Evolutionary conservation across 2,888 invertebrate species (phyloP).

Genomic region (Lasioglossum morio): DNA sequence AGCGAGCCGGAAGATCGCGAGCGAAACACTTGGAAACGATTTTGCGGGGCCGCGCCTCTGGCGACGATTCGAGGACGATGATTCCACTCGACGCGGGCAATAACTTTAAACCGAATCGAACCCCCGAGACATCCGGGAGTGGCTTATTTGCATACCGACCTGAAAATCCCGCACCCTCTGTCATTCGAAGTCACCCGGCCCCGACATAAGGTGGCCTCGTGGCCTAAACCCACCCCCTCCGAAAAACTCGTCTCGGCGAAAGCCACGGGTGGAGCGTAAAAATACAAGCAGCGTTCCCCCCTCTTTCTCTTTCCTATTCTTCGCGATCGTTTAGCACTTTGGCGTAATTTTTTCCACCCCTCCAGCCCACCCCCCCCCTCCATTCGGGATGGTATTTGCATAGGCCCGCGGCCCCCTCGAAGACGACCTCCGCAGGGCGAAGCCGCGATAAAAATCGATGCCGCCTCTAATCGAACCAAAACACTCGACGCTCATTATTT

Average conservation of each 20-base stretch:
- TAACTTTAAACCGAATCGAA: conserved; percentile 83
- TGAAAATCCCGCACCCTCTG: conserved; percentile 80
- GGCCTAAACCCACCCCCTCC: conserved; percentile 27
- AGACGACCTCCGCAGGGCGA: conserved; percentile 48
- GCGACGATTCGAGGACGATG: conserved; percentile 75
- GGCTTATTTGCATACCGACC: conserved; percentile 82
- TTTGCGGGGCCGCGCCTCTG: conserved; percentile 53
- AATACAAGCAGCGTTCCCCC: conserved; percentile 57
- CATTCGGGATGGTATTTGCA: conserved; percentile 78
- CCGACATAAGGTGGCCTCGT: conserved; percentile 83
- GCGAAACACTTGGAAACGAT: conserved; percentile 5
- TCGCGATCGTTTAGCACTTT: conserved; percentile 84
- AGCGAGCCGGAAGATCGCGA: conserved; percentile 34
- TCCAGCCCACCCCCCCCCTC: conserved; percentile 16
- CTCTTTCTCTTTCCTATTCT: conserved; percentile 60
- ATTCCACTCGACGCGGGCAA: conserved; percentile 80
- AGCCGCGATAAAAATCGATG: conserved; percentile 76
- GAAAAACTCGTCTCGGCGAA: background rate
- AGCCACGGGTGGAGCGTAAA: conserved; percentile 52
- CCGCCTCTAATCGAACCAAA: conserved; percentile 80
- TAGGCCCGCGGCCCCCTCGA: conserved; percentile 73
- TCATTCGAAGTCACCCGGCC: conserved; percentile 81
- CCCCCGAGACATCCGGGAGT: conserved; percentile 84
- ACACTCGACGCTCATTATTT: conserved; percentile 78
- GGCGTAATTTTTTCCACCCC: conserved; percentile 81